These are phyloP conservation scores for Podarcis muralis DNA, from an alignment of 2,113 vertebrate species.

Conservation along the genomic window DNA sequence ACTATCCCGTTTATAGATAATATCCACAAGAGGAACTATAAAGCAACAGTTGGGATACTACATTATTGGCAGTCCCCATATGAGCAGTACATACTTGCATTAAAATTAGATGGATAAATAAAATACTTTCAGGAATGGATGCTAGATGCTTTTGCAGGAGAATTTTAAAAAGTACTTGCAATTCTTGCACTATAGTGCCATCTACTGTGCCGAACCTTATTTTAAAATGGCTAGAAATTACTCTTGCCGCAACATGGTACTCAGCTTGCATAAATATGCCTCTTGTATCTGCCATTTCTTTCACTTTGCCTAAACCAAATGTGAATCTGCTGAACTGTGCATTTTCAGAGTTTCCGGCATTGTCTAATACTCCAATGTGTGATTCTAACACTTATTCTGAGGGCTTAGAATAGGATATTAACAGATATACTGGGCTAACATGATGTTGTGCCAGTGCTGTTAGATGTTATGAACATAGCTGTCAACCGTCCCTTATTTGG, in stretches of 20 bases:
- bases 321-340: too few relatives aligned
- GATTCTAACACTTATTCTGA: background rate
- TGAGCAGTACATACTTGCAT: background rate
- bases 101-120: constrained; percentile 32
- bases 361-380: background rate
- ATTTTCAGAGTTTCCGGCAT: background rate
- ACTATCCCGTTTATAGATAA: background rate
- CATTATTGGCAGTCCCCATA: background rate
- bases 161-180: constrained; percentile 1
- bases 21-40: background rate
- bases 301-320: background rate
- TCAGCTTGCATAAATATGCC: background rate
- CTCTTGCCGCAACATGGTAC: background rate
- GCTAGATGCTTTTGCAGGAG: constrained; percentile 1
- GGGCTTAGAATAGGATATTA: background rate
- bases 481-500: too few relatives aligned
- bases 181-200: constrained; percentile 14
- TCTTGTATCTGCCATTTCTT: background rate
- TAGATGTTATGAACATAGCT: background rate
- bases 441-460: background rate
- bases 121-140: background rate
- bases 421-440: background rate
- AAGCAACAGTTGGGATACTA: background rate
- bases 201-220: background rate
- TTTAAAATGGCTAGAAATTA: background rate